phyloP scores from a whole-genome alignment of 1,140 invertebrate species.

The Paraescarpia echinospica region DNA sequence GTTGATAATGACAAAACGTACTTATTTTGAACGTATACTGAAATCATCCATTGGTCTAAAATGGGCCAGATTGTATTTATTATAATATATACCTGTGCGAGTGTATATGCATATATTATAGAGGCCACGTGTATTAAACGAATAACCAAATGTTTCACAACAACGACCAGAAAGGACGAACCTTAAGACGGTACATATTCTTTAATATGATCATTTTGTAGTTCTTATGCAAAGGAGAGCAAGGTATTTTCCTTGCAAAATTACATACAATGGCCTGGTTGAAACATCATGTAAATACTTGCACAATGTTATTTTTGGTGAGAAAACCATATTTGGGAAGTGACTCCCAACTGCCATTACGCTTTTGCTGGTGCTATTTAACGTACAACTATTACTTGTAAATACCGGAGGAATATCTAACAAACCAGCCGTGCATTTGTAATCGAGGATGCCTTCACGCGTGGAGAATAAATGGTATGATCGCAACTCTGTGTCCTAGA shows the following conservation, averaged over 20 bases:
- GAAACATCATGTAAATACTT: neutral
- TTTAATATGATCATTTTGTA: neutral
- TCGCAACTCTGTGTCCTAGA: neutral
- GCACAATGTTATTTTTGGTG: neutral
- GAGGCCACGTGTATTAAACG: neutral
- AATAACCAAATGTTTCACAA: neutral
- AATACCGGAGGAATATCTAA: neutral
- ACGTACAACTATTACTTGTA: neutral
- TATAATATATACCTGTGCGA: neutral
- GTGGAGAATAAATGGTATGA: neutral
- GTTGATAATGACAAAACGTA: neutral
- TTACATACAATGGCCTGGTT: neutral
- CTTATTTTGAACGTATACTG: neutral
- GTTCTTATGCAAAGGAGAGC: neutral
- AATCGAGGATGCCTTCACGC: neutral
- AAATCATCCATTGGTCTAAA: neutral
- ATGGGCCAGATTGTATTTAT: neutral
- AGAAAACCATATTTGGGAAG: neutral
- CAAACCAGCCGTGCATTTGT: neutral
- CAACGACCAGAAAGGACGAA: neutral
- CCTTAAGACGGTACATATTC: neutral
- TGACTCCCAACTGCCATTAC: neutral
- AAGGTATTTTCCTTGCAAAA: neutral
- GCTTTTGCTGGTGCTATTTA: neutral
- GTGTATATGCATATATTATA: neutral